Base-by-base conservation (phyloP, 2,888 invertebrate genomes). In the Callimorpha dominula region DNA sequence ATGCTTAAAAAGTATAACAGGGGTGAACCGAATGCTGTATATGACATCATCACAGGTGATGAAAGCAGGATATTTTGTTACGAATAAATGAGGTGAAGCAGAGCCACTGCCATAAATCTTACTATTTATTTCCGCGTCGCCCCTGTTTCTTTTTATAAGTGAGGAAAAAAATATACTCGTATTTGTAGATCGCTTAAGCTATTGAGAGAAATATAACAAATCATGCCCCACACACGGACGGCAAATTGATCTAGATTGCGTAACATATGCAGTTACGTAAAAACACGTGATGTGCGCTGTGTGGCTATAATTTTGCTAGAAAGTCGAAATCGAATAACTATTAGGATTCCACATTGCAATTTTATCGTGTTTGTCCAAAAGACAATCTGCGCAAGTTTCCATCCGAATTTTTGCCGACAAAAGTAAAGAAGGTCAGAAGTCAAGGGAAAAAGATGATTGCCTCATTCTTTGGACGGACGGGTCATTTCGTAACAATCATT, bases 111-210 rank as follows among this genome's bases (percentile, higher is more conserved):
- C 85, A 91, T 93, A 90, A 91, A 93, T 93, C 90, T 90, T 81
- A 88, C 86, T 89, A 92, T 92, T 91, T 91, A 92, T 91, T 90
- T 91, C 90, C 90, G 86, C 86, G 82, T 88, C 87, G 90, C 90
- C 91, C 89, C 90, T 90, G 90, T 91, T 91, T 88, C 90, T 89
- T 89, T 89, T 87, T 88, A 88, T 86, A 88, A 87, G 89, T 86
- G 89, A 89, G 89, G 90, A 31, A 90, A 89, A 89, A 90, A 90
- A 87, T 88, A 89, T 88, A 89, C 82, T 71, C 84, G 86, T 88
- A 89, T 89, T 90, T 89, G 90, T 88, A 87, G 87, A 82, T 82
- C 81, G 77, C 86, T 88, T 87, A 84, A 85, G 85, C 86, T 85
- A 85, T 89, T 86, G 89, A 90, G 89, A 89, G 90, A 91, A 91